phyloP scores from a whole-genome alignment of 2,888 invertebrate species.

The Tenthredo notha region DNA sequence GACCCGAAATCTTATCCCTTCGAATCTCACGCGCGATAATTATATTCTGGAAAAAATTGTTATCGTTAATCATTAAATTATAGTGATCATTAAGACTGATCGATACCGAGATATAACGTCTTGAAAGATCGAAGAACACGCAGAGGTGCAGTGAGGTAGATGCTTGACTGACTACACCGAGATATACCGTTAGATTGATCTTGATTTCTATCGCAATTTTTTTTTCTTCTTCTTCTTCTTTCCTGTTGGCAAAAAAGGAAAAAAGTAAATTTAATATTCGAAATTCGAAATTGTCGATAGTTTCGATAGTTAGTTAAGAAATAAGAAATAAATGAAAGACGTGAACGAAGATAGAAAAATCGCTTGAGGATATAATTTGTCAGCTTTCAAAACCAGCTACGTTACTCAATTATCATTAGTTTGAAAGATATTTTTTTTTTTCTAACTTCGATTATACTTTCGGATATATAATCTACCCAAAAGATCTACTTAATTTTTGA shows the following conservation, averaged over 20 bases:
- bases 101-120: neutral
- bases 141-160: neutral
- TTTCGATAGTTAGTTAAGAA: neutral
- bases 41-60: neutral
- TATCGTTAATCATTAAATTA: neutral
- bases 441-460: neutral
- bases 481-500: too few species aligned
- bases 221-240: neutral
- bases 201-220: neutral
- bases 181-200: neutral
- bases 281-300: neutral
- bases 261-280: neutral
- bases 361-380: neutral
- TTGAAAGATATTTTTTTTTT: neutral
- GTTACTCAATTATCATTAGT: neutral
- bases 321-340: neutral
- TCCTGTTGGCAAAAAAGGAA: neutral
- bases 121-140: neutral
- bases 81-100: neutral
- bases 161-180: neutral
- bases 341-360: neutral
- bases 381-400: neutral
- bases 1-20: neutral
- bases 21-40: neutral
- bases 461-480: neutral